Conservation (phyloP, 2,888 invertebrate genomes). For the Luffia ferchaultella region DNA sequence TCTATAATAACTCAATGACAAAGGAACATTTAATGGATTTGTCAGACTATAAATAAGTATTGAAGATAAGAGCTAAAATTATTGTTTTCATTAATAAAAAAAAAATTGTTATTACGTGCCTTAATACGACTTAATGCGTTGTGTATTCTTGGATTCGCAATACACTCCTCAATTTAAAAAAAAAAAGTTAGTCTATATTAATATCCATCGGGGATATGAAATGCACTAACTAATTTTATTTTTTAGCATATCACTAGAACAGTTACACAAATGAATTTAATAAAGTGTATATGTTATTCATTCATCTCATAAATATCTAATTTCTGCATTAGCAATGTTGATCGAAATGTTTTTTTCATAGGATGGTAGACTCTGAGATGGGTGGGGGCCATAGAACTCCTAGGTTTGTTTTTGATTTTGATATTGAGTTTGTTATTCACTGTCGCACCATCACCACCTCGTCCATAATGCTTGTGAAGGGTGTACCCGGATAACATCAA, state of each 20-base stretch:
- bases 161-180: too few species aligned
- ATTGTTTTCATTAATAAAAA: too few species aligned
- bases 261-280: neutral
- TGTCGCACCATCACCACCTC: slow-evolving; percentile 30
- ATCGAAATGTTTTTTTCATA: slow-evolving; percentile 48
- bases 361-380: slow-evolving; percentile 73
- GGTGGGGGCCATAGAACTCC: slow-evolving; percentile 73
- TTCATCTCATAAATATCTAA: neutral
- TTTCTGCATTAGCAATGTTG: neutral
- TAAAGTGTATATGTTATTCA: neutral
- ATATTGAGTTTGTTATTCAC: slow-evolving; percentile 45
- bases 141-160: too few species aligned
- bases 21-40: too few species aligned
- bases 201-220: too few species aligned
- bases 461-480: neutral
- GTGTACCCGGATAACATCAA: slow-evolving; percentile 17
- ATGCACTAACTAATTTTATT: neutral
- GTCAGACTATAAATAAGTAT: too few species aligned
- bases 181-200: too few species aligned
- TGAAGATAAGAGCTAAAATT: too few species aligned
- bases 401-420: slow-evolving; percentile 69
- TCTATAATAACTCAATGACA: too few species aligned
- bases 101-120: too few species aligned
- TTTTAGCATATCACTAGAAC: neutral
- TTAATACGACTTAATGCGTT: too few species aligned